Conservation (phyloP, 2,113 vertebrate species). For the Recurvirostra avosetta region DNA sequence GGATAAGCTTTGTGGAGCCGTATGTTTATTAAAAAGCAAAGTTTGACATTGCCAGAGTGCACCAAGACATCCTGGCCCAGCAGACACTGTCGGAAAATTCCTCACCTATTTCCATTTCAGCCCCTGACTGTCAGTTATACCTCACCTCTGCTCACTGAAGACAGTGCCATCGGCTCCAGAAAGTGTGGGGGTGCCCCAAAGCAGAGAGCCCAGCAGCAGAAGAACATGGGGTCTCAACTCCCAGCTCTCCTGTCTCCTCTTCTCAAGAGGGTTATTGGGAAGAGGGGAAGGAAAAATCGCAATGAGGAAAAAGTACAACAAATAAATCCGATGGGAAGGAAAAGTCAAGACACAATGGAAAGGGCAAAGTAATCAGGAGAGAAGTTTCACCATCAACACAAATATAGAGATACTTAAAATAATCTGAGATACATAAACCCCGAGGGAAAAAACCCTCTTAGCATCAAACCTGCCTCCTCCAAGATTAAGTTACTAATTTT, state of each 20-base stretch:
- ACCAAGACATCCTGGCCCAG: background rate
- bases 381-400: background rate
- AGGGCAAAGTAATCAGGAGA: background rate
- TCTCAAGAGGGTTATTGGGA: background rate
- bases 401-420: background rate
- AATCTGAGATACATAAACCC: background rate
- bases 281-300: background rate
- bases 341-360: background rate
- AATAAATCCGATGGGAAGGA: background rate
- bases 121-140: background rate
- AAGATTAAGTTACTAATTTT: background rate
- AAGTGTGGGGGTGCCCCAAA: background rate
- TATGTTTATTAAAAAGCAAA: background rate
- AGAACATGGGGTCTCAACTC: accelerated
- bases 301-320: background rate
- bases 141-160: background rate
- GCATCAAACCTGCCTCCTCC: background rate
- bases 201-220: background rate
- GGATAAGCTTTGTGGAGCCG: background rate
- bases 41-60: accelerated
- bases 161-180: accelerated
- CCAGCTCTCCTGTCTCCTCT: background rate
- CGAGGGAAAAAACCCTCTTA: background rate
- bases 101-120: background rate
- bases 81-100: background rate